Evolutionary conservation across 2,113 vertebrate species (phyloP).

Genomic region (Seriola quinqueradiata): DNA sequence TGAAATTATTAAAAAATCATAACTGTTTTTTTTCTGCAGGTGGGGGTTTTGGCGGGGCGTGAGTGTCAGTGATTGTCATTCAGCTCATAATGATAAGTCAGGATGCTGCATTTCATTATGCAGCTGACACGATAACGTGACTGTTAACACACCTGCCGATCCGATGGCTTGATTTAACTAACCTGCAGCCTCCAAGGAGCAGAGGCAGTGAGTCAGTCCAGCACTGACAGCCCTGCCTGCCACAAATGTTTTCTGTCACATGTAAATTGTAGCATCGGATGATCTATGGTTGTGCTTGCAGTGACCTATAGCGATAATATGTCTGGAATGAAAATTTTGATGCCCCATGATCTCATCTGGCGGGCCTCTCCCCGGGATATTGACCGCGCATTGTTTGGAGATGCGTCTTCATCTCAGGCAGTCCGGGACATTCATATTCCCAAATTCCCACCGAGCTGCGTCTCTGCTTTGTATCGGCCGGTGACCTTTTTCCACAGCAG

Average conservation of each 20-base stretch:
- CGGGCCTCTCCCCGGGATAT: slow-evolving; percentile 68
- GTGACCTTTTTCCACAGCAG: slow-evolving; percentile 73
- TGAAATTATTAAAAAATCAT: neutral
- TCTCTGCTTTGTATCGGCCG: slow-evolving; percentile 55
- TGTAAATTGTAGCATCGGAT: slow-evolving; percentile 60
- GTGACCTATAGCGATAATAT: slow-evolving; percentile 76
- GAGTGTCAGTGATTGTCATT: too few relatives aligned
- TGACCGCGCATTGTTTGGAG: slow-evolving; percentile 78
- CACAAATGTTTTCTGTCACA: slow-evolving; percentile 34
- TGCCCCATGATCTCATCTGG: slow-evolving; percentile 71
- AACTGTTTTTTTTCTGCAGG: neutral
- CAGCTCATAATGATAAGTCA: neutral
- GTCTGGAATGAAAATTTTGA: slow-evolving; percentile 62
- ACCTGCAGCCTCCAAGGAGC: neutral
- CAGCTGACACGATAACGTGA: neutral
- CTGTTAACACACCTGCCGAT: slow-evolving; percentile 2
- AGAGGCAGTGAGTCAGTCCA: neutral
- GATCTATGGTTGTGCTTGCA: slow-evolving; percentile 59
- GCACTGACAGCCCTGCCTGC: slow-evolving; percentile 12
- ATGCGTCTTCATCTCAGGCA: slow-evolving; percentile 80
- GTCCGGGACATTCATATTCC: slow-evolving; percentile 61
- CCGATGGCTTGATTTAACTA: neutral
- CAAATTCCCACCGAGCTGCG: slow-evolving; percentile 67
- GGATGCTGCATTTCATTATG: neutral
- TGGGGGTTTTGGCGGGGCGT: neutral